Conservation (phyloP, 1,140 invertebrate genomes). For the Drosophila chauvacae region DNA sequence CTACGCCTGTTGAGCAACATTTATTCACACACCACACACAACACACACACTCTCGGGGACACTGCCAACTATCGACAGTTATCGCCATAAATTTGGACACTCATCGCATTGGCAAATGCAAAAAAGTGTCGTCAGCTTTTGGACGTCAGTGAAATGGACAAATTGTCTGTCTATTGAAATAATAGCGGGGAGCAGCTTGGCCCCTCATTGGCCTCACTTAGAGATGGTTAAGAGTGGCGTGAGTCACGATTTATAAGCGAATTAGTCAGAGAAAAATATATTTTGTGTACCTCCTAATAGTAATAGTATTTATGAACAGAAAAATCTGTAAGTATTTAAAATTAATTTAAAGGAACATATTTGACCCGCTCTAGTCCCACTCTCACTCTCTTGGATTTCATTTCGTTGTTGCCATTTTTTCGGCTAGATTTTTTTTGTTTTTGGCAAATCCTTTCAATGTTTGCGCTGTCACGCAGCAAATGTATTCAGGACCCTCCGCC, state of each 20-base stretch:
- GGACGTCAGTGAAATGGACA: conserved; percentile 64
- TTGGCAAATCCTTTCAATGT: conserved; percentile 81
- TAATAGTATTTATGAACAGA: not conserved
- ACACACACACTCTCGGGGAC: conserved; percentile 1
- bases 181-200: conserved; percentile 8
- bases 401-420: conserved; percentile 44
- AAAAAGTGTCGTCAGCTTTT: conserved; percentile 56
- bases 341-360: not conserved
- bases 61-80: conserved; percentile 81
- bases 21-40: conserved; percentile 46
- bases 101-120: conserved; percentile 70
- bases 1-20: conserved; percentile 75
- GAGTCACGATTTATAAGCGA: not conserved
- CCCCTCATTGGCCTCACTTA: conserved; percentile 8
- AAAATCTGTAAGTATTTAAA: not conserved
- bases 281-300: not conserved
- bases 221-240: conserved; percentile 19
- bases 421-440: conserved; percentile 45
- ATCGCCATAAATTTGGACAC: conserved; percentile 84
- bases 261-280: no score
- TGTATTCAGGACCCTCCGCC: conserved; percentile 39
- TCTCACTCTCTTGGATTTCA: conserved; percentile 1
- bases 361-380: conserved; percentile 17
- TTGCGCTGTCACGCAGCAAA: conserved; percentile 75
- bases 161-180: conserved; percentile 66